A percentile compares a stretch with the other conserved stretches of the same genome.
Conservation (phyloP, 1,140 invertebrate species). For the Hypothenemus hampei region DNA sequence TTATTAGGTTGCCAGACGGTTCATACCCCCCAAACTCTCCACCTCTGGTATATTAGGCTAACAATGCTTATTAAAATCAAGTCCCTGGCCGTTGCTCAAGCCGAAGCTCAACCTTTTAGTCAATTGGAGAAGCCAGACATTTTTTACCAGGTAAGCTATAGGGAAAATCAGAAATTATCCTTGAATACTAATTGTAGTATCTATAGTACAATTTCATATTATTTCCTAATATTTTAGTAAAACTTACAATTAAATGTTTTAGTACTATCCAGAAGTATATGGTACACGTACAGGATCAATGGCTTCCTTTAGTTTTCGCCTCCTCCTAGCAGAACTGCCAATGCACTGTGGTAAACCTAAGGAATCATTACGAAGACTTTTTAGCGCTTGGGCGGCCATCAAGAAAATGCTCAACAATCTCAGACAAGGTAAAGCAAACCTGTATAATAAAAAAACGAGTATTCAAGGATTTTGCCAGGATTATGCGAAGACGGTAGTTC, state of each 20-base stretch:
- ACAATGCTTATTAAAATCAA: constrained; percentile 76
- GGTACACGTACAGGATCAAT: constrained; percentile 78
- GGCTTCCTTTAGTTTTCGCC: constrained; percentile 82
- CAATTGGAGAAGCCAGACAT: constrained; percentile 83
- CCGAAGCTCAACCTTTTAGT: constrained; percentile 78
- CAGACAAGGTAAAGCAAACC: constrained; percentile 48
- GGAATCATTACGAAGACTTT: constrained; percentile 72
- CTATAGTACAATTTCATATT: no score
- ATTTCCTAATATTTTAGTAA: no score
- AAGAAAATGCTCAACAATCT: constrained; percentile 70
- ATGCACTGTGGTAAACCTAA: constrained; percentile 70
- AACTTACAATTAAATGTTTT: no score
- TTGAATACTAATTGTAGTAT: no score
- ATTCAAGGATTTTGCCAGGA: constrained; percentile 39
- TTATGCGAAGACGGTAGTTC: constrained; percentile 64
- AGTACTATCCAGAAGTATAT: constrained; percentile 83
- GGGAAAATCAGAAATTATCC: no score
- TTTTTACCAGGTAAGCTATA: constrained; percentile 69
- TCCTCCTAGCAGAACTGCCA: constrained; percentile 84
- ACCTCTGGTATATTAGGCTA: constrained; percentile 88
- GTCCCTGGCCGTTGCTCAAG: constrained; percentile 65
- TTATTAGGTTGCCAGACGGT: constrained; percentile 55
- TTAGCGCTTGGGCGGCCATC: constrained; percentile 67
- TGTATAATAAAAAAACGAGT: no score
- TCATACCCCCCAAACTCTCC: constrained; percentile 75